Evolutionary conservation across 2,113 vertebrate species (phyloP).

Genomic region (Climacteris rufus): DNA sequence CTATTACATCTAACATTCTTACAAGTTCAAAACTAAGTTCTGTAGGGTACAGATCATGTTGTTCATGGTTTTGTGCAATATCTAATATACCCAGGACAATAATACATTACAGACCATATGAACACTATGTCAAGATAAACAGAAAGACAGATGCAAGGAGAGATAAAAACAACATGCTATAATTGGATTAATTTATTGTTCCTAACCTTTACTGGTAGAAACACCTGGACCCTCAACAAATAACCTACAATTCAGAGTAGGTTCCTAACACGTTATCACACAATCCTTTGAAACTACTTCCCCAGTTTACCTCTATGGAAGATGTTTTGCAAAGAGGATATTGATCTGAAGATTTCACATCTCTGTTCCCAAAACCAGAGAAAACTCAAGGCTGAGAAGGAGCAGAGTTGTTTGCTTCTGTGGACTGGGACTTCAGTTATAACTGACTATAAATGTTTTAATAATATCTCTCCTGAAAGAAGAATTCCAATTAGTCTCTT

Average conservation of each 20-base stretch:
- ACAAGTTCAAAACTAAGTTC: neutral
- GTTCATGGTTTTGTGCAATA: neutral
- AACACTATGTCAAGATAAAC: neutral
- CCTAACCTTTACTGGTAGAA: neutral
- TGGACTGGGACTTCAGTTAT: neutral
- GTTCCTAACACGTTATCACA: neutral
- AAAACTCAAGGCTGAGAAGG: neutral
- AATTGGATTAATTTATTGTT: neutral
- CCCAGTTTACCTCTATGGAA: neutral
- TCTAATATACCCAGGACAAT: neutral
- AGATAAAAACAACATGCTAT: neutral
- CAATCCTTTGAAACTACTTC: neutral
- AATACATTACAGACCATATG: neutral
- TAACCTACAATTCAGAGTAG: neutral
- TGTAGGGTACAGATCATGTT: neutral
- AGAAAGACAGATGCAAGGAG: neutral
- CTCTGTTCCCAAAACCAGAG: neutral
- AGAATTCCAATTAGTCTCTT: neutral
- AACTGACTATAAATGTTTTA: neutral
- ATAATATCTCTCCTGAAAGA: neutral
- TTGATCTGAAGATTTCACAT: neutral
- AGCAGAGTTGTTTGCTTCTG: neutral
- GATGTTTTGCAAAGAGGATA: neutral
- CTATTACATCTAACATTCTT: neutral
- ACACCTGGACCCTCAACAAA: neutral